Percentiles rank a stretch among this genome's conserved stretches.
Evolutionary conservation across 37 sponge, comb jelly and placozoan species (phyloP).

Genomic region (Mnemiopsis leidyi): DNA sequence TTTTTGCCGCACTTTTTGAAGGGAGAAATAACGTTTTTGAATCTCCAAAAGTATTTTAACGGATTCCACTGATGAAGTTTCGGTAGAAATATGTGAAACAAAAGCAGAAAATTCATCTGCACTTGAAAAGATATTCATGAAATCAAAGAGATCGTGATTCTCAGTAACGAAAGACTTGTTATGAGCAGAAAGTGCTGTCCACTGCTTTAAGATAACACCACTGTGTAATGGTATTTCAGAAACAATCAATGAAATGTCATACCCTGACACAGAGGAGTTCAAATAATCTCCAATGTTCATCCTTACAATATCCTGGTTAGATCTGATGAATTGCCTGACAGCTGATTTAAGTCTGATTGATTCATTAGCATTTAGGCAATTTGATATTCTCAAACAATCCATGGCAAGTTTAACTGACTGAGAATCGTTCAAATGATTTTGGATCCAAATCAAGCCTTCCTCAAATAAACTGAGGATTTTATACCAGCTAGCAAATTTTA

Average conservation of each 20-base stretch:
- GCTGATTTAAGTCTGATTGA: neutral
- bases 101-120: neutral
- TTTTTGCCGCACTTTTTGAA: neutral
- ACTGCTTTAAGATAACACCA: neutral
- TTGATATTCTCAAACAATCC: neutral
- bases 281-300: neutral
- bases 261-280: neutral
- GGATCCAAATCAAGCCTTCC: neutral
- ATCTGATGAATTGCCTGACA: neutral
- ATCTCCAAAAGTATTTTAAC: neutral
- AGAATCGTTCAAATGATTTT: neutral
- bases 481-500: neutral
- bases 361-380: neutral
- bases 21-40: neutral
- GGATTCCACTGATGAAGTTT: neutral
- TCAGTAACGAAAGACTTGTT: neutral
- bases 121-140: neutral
- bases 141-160: neutral
- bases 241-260: neutral
- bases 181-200: neutral
- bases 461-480: neutral
- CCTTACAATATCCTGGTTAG: neutral
- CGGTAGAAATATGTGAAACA: neutral
- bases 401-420: neutral
- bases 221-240: neutral